phyloP scores from a whole-genome alignment of 2,797 vertebrate species.

The Leuciscus waleckii region DNA sequence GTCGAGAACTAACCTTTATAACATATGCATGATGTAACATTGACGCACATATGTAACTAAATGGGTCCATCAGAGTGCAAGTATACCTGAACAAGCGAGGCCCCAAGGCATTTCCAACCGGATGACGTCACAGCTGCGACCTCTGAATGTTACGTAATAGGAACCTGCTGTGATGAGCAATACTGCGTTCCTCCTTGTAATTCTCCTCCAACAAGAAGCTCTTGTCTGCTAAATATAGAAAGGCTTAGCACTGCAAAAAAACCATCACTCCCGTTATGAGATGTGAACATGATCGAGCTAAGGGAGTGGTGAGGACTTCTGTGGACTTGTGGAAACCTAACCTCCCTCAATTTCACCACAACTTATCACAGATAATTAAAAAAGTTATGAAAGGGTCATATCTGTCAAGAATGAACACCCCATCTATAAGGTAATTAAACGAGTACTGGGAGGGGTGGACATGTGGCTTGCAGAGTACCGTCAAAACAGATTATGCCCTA shows the following conservation, averaged over 20 bases:
- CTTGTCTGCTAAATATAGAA: constrained; percentile 36
- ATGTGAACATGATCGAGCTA: constrained; percentile 9
- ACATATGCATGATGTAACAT: not conserved
- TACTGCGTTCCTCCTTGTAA: constrained; percentile 37
- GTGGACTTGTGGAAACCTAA: constrained; percentile 2
- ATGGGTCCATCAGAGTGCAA: not conserved
- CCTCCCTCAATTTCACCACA: constrained; percentile 3
- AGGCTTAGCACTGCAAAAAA: constrained; percentile 30
- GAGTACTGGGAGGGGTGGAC: not conserved
- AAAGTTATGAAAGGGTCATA: constrained; percentile 27
- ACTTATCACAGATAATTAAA: constrained; percentile 19
- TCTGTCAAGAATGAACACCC: constrained; percentile 38
- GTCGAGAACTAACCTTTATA: not conserved
- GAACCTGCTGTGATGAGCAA: constrained; percentile 47
- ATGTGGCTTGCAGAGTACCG: not conserved
- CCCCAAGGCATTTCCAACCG: not conserved
- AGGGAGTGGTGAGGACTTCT: constrained; percentile 3
- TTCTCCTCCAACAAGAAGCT: constrained; percentile 40
- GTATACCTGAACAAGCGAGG: not conserved
- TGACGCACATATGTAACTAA: not conserved
- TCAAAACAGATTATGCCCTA: not conserved
- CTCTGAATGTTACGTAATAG: constrained; percentile 30
- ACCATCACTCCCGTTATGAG: not conserved
- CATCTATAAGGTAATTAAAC: constrained; percentile 26
- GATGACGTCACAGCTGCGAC: constrained; percentile 3